Evolutionary conservation across 1,140 invertebrate genomes (phyloP), one percentile per base, ranked within the genome.

Genomic region (Phthorimaea operculella): DNA sequence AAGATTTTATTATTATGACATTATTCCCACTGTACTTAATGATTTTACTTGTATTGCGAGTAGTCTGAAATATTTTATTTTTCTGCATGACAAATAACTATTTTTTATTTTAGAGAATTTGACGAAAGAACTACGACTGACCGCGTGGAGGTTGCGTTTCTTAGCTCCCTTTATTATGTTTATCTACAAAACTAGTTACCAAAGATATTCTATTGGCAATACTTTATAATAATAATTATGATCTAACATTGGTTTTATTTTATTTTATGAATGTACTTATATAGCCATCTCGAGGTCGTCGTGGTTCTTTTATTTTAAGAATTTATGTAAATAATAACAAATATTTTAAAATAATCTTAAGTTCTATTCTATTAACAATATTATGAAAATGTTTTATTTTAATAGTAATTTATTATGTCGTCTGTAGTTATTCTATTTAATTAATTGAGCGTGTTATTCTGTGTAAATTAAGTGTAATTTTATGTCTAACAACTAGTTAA

Each of bases 381-480:
- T 70, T 63, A 66, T 60, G 62, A 70, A 62, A 66, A 76, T 76
- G 73, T 70, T 72, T 78, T 73, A 74, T 79, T 79, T 39, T 39
- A 39, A 39, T 72, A 72, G 66, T 63, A 79, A 79, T 79, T 81
- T 83, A 79, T 79, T 83, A 77, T 73, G 71, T 78, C 61, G 62
- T 72, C 60, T 51, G 74, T 80, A 80, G 71, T 66, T 72, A 77
- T 74, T 78, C 64, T 79, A 78, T 76, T 76, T 70, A 74, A 80
- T 78, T 76, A 73, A 82, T 77, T 72, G 49, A 57, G 56, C 51
- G 70, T 74, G 70, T 79, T 78, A 70, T 60, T 69, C 68, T 81
- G 70, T 84, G 77, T 79, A 82, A 71, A 78, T 76, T 72, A 78
- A 79, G 66, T 69, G 61, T 79, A 79, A 72, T 72, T 80, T 58